phyloP scores from a whole-genome alignment of 2,888 invertebrate genomes.

The Drosophila demipolita region DNA sequence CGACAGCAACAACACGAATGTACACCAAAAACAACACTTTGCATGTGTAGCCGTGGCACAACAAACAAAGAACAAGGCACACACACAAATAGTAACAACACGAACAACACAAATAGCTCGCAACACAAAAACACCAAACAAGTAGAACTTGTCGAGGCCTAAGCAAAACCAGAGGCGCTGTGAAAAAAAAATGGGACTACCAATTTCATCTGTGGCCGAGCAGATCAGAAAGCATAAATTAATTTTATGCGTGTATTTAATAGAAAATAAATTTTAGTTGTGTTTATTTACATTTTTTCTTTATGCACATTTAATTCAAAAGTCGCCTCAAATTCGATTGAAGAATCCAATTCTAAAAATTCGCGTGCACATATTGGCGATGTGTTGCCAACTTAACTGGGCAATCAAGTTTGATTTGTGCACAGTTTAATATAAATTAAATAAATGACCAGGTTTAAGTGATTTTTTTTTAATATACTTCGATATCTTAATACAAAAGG shows the following conservation, averaged over 20 bases:
- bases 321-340: background rate
- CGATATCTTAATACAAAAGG: background rate
- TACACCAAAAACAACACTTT: slow-evolving; percentile 75
- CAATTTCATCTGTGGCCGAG: background rate
- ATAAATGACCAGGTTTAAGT: background rate
- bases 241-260: background rate
- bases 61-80: slow-evolving; percentile 53
- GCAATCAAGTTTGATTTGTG: background rate
- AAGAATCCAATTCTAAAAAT: background rate
- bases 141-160: slow-evolving; percentile 76
- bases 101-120: slow-evolving; percentile 54
- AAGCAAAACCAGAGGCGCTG: slow-evolving; percentile 48
- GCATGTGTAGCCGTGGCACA: slow-evolving; percentile 64
- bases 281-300: background rate
- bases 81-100: slow-evolving; percentile 47
- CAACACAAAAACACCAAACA: slow-evolving; percentile 59
- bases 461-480: background rate
- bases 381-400: background rate
- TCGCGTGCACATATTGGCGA: background rate
- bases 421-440: background rate
- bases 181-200: slow-evolving; percentile 10
- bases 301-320: background rate
- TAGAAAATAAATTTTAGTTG: background rate
- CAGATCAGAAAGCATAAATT: background rate
- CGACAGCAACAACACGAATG: slow-evolving; percentile 32